Evolutionary conservation across 1,140 invertebrate genomes (phyloP).

Genomic region (Anastatus disparis): DNA sequence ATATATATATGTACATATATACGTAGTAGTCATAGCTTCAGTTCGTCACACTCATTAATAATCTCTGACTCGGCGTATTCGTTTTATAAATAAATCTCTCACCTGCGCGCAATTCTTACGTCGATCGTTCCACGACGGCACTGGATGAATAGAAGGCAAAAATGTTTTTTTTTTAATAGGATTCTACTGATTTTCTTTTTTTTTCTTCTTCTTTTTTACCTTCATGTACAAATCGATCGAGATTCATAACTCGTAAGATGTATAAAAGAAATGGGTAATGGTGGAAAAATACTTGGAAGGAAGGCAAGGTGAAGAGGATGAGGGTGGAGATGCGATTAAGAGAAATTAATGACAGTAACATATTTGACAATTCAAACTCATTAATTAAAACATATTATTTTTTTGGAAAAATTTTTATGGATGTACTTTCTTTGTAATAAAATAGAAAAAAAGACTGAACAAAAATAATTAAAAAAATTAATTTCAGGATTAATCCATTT

Average conservation of each 20-base stretch:
- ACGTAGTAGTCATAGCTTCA: no score
- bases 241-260: neutral
- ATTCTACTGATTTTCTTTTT: constrained; percentile 1
- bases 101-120: neutral
- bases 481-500: no score
- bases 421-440: no score
- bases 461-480: no score
- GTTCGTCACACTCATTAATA: constrained; percentile 38
- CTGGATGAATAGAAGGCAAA: constrained; percentile 11
- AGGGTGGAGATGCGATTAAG: neutral
- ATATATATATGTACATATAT: no score
- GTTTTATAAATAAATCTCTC: constrained; percentile 29
- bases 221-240: constrained; percentile 10
- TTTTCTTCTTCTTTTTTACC: neutral
- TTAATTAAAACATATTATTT: no score
- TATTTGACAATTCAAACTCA: no score
- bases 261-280: neutral
- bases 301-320: neutral
- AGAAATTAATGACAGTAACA: neutral
- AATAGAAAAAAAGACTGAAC: no score
- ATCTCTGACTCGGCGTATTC: constrained; percentile 24
- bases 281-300: neutral
- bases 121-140: constrained; percentile 37
- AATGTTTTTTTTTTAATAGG: constrained; percentile 1
- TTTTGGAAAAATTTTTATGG: no score